phyloP scores from a whole-genome alignment of 2,113 vertebrate species.

The Syrmaticus mikado region DNA sequence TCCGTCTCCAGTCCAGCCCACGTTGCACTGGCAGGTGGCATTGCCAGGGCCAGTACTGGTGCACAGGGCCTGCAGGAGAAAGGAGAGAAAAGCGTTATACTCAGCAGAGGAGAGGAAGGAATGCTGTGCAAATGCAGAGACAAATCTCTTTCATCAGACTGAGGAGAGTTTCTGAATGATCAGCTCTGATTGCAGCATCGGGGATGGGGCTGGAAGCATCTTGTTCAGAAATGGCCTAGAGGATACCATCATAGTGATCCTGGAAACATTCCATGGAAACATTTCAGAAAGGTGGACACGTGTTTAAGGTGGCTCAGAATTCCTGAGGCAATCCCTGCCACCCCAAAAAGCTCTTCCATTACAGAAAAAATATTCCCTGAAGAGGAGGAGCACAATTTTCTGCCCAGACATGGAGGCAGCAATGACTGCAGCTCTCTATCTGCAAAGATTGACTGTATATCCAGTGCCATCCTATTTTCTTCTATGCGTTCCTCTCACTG shows the following conservation, averaged over 20 bases:
- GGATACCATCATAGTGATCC: neutral
- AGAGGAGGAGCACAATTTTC: neutral
- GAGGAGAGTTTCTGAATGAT: neutral
- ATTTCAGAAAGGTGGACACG: neutral
- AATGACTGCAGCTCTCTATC: neutral
- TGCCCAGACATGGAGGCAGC: neutral
- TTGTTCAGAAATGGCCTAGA: neutral
- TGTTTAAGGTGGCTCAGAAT: neutral
- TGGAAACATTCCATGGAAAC: neutral
- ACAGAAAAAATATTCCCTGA: neutral
- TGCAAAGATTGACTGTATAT: neutral
- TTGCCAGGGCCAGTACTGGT: constrained; percentile 76
- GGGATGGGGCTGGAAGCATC: neutral
- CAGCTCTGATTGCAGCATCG: neutral
- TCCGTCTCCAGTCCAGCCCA: constrained; percentile 93
- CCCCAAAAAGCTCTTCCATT: neutral
- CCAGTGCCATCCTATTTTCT: neutral
- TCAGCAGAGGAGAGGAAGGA: neutral
- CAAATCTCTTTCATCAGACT: neutral
- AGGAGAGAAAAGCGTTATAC: neutral
- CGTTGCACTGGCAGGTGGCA: constrained; percentile 81
- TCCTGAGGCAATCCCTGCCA: neutral
- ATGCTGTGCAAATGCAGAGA: neutral
- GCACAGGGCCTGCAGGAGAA: constrained; percentile 85
- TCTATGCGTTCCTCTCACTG: neutral